Base-by-base conservation (phyloP, 2,113 vertebrate species). In the Lepus europaeus region DNA sequence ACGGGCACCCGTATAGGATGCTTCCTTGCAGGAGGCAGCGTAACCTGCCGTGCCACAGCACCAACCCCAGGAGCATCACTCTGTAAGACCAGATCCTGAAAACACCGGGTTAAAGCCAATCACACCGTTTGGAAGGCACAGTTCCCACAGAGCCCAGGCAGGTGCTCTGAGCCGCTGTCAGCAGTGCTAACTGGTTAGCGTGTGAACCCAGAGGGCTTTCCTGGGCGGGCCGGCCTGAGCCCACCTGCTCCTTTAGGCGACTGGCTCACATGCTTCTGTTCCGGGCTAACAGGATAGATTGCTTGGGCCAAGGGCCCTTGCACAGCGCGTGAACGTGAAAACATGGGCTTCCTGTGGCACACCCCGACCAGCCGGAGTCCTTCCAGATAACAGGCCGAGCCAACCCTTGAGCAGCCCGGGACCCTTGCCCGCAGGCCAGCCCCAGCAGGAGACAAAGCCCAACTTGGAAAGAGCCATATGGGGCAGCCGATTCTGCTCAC, bases 381-480 rank as follows among this genome's bases (percentile, higher is more conserved):
- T 68, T 93, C 82, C 23, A 73, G 80, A 39, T 83, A 86, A 81
- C 13, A 36, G 20, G 36, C 85, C 29, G 66, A 12, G 14, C 39
- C 39, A 80, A 63, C 78, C 59, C 36, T 79, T 36, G 7, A 63
- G 72, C 59, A 89, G n/a, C 77, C 66, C 72, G 33, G 8, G 19
- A 33, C 39, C 68, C 51, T 84, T 19, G n/a, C 56, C 63, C 79
- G 89, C 89, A 94, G 96, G 79, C 16, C 31, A 8, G 19, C 64
- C 59, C 23, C 69, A 36, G 79, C 29, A 96, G 95, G 87, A 89
- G 97, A 96, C 90, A 92, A 94, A 93, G 66, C 94, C 95, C 25
- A 61, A 95, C 97, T 95, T 88, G 29, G 97, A 96, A 98, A 98
- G 96, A 95, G 73, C 90, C 93, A 33, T 78, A 74, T 86, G 72